phyloP scores from a whole-genome alignment of 1,140 invertebrate genomes.

The Agrilus planipennis region DNA sequence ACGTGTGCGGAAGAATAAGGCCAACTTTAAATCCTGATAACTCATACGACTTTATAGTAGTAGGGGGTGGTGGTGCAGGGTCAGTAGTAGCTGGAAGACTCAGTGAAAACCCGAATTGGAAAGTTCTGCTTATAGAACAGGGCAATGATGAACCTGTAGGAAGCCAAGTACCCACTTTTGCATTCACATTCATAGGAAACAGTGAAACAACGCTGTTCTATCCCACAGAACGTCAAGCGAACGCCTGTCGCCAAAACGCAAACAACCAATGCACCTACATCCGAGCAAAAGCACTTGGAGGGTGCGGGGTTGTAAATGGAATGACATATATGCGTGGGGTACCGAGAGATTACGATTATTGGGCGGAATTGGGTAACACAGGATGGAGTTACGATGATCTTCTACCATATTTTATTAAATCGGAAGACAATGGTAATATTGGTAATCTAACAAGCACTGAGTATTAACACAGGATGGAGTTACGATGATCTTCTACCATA shows the following conservation, averaged over 20 bases:
- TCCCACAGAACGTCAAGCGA: too few species aligned
- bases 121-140: not conserved
- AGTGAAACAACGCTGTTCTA: too few species aligned
- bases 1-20: too few species aligned
- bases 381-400: conserved; percentile 81
- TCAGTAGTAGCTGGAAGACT: not conserved
- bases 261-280: conserved; percentile 47
- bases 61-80: not conserved
- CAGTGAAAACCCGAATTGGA: not conserved
- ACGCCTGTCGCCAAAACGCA: too few species aligned
- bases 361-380: conserved; percentile 47
- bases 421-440: conserved; percentile 51
- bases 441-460: too few species aligned
- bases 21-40: too few species aligned
- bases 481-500: too few species aligned
- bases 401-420: conserved; percentile 71
- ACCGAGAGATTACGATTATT: conserved; percentile 35
- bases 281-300: conserved; percentile 60
- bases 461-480: too few species aligned
- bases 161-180: conserved; percentile 63
- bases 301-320: conserved; percentile 68
- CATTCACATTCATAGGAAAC: too few species aligned
- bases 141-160: conserved; percentile 49
- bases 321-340: conserved; percentile 66
- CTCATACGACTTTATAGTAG: conserved; percentile 7